phyloP scores from a whole-genome alignment of 1,140 invertebrate genomes.

The Sarcophaga peregrina region DNA sequence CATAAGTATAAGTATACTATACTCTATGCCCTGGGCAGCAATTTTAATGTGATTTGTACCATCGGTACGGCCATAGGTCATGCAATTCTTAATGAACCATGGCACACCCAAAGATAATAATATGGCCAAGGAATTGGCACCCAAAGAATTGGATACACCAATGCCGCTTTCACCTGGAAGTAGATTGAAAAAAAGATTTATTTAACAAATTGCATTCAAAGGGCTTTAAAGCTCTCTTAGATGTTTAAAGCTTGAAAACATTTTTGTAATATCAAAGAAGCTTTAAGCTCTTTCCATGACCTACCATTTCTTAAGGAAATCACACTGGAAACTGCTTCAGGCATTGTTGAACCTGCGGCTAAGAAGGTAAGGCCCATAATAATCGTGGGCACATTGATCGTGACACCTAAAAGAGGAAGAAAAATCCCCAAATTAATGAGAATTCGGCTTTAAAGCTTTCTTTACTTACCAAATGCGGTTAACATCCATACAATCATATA shows the following conservation, averaged over 20 bases:
- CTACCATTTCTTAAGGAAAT: constrained; percentile 83
- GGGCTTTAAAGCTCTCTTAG: too few species aligned
- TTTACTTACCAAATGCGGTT: constrained; percentile 77
- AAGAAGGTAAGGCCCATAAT: constrained; percentile 92
- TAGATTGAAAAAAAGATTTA: background rate
- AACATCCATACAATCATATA: constrained; percentile 94
- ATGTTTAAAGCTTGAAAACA: background rate
- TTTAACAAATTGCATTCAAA: background rate
- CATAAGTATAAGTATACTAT: constrained; percentile 73
- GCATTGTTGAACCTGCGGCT: constrained; percentile 87
- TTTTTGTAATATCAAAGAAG: background rate
- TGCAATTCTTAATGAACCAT: constrained; percentile 81
- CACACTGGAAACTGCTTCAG: constrained; percentile 86
- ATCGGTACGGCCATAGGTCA: constrained; percentile 58
- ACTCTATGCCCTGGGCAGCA: constrained; percentile 69
- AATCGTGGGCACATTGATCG: constrained; percentile 82
- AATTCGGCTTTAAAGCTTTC: background rate
- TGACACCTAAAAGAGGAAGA: constrained; percentile 71
- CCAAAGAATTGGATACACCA: constrained; percentile 86
- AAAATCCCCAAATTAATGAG: background rate
- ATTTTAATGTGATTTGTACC: constrained; percentile 68
- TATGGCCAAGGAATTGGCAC: constrained; percentile 87
- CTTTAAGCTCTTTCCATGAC: constrained; percentile 52
- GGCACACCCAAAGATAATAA: constrained; percentile 86
- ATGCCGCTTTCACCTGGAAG: constrained; percentile 81